Percentiles rank a stretch among this genome's conserved stretches.
Evolutionary conservation across 2,797 vertebrate genomes (phyloP).

Genomic region (Crenichthys baileyi): DNA sequence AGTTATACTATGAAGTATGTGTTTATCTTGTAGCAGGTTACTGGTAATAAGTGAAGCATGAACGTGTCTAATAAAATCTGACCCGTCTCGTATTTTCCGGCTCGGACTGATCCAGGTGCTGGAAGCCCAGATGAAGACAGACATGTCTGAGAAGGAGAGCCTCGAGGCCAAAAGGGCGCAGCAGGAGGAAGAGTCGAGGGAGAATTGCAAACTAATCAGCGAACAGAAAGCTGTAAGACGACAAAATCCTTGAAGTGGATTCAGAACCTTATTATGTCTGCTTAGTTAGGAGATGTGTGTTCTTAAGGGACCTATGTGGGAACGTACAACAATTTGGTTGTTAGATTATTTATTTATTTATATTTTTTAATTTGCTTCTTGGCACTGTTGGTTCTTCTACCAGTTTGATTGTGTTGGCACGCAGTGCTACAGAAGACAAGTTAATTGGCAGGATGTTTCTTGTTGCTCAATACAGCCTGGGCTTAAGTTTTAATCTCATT

Average conservation of each 20-base stretch:
- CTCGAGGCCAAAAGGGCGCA: conserved; percentile 89
- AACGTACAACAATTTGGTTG: conserved; percentile 11
- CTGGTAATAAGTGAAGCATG: background rate
- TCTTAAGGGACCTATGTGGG: background rate
- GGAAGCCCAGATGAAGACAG: conserved; percentile 96
- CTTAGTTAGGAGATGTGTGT: background rate
- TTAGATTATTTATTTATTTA: background rate
- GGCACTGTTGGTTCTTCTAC: conserved; percentile 24
- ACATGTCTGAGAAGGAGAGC: conserved; percentile 93
- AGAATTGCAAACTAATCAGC: conserved; percentile 95
- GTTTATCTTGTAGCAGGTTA: conserved; percentile 2
- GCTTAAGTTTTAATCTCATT: conserved; percentile 72
- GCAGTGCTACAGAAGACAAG: conserved; percentile 27
- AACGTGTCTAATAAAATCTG: conserved; percentile 8
- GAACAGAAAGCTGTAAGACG: conserved; percentile 96
- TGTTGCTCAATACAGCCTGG: conserved; percentile 49
- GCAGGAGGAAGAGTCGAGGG: conserved; percentile 92
- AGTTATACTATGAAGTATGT: conserved; percentile 14
- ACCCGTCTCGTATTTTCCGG: background rate
- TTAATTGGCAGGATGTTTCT: conserved; percentile 56
- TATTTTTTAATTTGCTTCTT: conserved; percentile 19
- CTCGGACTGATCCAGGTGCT: conserved; percentile 83
- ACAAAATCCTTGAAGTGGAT: background rate
- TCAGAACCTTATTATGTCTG: background rate
- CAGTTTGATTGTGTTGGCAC: conserved; percentile 25